Conservation (phyloP, 2,888 invertebrate species). For the Sarcophaga caerulescens region DNA sequence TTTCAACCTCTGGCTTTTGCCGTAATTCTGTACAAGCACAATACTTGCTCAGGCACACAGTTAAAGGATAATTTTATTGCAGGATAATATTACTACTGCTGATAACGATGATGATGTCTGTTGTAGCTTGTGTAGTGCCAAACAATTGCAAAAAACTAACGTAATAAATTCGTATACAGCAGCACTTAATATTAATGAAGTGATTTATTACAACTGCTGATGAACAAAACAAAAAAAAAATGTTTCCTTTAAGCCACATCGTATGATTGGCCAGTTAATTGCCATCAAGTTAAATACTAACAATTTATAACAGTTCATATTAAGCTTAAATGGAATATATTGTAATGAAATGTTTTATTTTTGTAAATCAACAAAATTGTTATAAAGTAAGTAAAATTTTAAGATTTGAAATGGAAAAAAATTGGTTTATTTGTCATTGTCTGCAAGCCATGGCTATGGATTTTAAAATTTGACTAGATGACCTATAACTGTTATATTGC, state of each 20-base stretch:
- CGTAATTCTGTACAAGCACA: background rate
- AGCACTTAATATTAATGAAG: slow-evolving; percentile 38
- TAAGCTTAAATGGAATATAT: background rate
- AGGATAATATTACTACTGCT: slow-evolving; percentile 6
- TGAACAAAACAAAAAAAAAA: background rate
- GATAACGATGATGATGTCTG: background rate
- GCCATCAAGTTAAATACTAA: slow-evolving; percentile 32
- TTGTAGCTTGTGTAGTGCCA: background rate
- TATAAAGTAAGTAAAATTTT: slow-evolving; percentile 4
- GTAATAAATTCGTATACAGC: background rate
- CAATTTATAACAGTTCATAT: slow-evolving; percentile 4
- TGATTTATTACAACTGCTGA: slow-evolving; percentile 36
- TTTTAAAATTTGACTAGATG: too few species aligned
- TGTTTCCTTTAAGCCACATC: slow-evolving; percentile 12
- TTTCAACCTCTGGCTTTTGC: background rate
- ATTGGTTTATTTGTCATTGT: too few species aligned
- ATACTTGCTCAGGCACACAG: background rate
- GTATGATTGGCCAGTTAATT: slow-evolving; percentile 47
- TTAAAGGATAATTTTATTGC: slow-evolving; percentile 29
- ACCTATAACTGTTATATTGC: too few species aligned
- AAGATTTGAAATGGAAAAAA: too few species aligned
- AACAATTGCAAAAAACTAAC: background rate
- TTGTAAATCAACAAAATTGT: background rate
- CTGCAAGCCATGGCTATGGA: too few species aligned
- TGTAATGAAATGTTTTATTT: background rate